These are phyloP conservation scores for Apolygus lucorum DNA, from an alignment of 1,140 invertebrate species.

Conservation along the genomic window DNA sequence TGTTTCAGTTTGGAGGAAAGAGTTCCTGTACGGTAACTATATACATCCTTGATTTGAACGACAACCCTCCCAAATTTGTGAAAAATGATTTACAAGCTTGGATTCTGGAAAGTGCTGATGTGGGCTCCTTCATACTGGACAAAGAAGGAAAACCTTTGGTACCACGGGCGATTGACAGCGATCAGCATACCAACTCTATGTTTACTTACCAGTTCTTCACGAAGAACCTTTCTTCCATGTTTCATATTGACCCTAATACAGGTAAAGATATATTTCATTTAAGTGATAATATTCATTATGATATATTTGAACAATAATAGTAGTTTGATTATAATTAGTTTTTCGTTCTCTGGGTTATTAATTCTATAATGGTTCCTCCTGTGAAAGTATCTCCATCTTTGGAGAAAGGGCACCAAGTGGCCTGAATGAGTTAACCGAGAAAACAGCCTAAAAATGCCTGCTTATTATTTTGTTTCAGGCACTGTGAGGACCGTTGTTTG, in stretches of 20 bases:
- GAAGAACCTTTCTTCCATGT: conserved; percentile 57
- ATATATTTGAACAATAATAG: neutral
- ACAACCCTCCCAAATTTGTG: conserved; percentile 74
- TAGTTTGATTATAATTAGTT: too few relatives aligned
- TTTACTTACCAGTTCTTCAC: conserved; percentile 81
- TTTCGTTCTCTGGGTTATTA: too few relatives aligned
- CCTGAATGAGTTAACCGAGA: too few relatives aligned
- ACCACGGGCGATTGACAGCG: conserved; percentile 64
- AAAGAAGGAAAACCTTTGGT: conserved; percentile 61
- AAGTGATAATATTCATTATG: neutral
- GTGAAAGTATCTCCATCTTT: too few relatives aligned
- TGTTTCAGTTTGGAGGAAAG: conserved; percentile 54
- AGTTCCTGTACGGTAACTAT: conserved; percentile 70
- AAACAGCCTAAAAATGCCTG: too few relatives aligned
- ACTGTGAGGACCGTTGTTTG: conserved; percentile 63
- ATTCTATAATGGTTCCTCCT: too few relatives aligned
- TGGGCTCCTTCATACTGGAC: conserved; percentile 64
- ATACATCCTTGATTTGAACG: conserved; percentile 68
- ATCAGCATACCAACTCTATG: conserved; percentile 70
- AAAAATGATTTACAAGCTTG: conserved; percentile 67
- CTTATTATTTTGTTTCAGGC: conserved; percentile 72
- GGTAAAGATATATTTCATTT: conserved; percentile 37
- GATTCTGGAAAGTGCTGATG: conserved; percentile 72
- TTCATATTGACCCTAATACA: conserved; percentile 79
- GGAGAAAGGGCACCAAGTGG: too few relatives aligned